These are phyloP conservation scores for Actinia tenebrosa DNA, from an alignment of 64 coral and sea anemone species.

Conservation along the genomic window DNA sequence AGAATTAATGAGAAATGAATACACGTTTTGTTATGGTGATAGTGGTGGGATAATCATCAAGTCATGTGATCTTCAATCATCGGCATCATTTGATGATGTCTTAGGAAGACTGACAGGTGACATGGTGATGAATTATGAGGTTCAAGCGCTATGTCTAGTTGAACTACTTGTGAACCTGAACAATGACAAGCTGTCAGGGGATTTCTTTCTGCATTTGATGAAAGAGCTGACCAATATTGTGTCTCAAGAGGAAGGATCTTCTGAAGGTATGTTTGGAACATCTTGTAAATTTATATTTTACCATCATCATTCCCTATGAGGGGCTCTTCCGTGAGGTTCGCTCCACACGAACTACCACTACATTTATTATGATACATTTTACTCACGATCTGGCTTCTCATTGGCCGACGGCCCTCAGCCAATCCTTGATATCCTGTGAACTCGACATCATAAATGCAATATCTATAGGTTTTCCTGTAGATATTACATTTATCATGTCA, in stretches of 20 bases:
- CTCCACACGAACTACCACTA: too few relatives aligned
- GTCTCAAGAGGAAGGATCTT: background rate
- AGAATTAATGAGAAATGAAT: slow-evolving; percentile 41
- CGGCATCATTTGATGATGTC: background rate
- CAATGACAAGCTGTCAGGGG: slow-evolving; percentile 48
- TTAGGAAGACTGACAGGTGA: slow-evolving; percentile 26
- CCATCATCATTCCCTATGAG: too few relatives aligned
- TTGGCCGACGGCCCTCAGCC: too few relatives aligned
- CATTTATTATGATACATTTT: too few relatives aligned
- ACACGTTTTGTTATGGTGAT: slow-evolving; percentile 67
- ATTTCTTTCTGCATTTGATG: slow-evolving; percentile 86
- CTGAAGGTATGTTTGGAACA: background rate
- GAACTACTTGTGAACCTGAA: slow-evolving; percentile 56
- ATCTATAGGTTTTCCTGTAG: too few relatives aligned
- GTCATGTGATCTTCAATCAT: background rate
- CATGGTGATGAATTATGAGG: slow-evolving; percentile 33
- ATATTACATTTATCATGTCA: too few relatives aligned
- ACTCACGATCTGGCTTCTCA: too few relatives aligned
- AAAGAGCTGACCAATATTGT: slow-evolving; percentile 74
- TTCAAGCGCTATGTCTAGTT: slow-evolving; percentile 59
- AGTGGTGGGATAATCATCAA: slow-evolving; percentile 61
- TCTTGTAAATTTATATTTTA: too few relatives aligned
- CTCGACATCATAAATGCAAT: too few relatives aligned
- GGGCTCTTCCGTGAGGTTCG: too few relatives aligned
- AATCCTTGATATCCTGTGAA: too few relatives aligned